A percentile compares a stretch with the other conserved stretches of the same genome.
phyloP scores from a whole-genome alignment of 30 jellyfish, hydroid and myxozoan genomes.

The Aurelia sp. region DNA sequence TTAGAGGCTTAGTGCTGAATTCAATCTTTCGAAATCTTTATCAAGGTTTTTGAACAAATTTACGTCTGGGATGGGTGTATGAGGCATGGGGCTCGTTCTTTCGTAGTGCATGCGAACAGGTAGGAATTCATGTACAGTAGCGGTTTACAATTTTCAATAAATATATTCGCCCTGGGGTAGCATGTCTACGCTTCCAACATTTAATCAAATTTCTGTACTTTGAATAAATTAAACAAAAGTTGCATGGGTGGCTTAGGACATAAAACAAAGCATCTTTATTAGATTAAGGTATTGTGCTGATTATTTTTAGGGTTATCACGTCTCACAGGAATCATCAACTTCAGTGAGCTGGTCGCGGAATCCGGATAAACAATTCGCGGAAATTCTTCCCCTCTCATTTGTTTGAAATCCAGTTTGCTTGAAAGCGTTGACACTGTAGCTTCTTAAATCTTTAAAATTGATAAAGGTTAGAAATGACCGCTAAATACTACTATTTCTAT shows the following conservation, averaged over 20 bases:
- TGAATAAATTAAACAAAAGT: conserved; percentile 19
- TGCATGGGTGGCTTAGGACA: conserved; percentile 50
- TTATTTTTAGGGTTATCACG: neutral
- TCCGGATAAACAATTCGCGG: conserved; percentile 54
- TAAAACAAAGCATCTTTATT: conserved; percentile 27
- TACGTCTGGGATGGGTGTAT: too few relatives aligned
- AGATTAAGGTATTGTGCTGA: conserved; percentile 42
- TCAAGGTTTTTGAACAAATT: too few relatives aligned
- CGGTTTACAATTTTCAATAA: too few relatives aligned
- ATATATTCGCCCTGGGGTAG: too few relatives aligned
- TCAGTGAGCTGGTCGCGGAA: conserved; percentile 32
- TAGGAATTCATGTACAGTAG: too few relatives aligned
- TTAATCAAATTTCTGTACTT: conserved; percentile 40
- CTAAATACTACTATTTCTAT: conserved; percentile 23
- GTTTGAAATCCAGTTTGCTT: conserved; percentile 52
- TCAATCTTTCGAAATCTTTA: too few relatives aligned
- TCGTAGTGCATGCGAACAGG: too few relatives aligned
- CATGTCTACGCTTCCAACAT: too few relatives aligned
- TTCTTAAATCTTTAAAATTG: conserved; percentile 17
- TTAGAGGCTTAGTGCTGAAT: too few relatives aligned
- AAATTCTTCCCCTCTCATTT: conserved; percentile 48
- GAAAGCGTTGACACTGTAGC: conserved; percentile 34
- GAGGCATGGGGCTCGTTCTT: too few relatives aligned
- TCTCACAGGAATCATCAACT: too few relatives aligned
- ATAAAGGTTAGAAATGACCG: conserved; percentile 17